A percentile compares a stretch with the other conserved stretches of the same genome.
phyloP scores from a whole-genome alignment of 2,797 vertebrate genomes.

The Pseudocheirus occidentalis region DNA sequence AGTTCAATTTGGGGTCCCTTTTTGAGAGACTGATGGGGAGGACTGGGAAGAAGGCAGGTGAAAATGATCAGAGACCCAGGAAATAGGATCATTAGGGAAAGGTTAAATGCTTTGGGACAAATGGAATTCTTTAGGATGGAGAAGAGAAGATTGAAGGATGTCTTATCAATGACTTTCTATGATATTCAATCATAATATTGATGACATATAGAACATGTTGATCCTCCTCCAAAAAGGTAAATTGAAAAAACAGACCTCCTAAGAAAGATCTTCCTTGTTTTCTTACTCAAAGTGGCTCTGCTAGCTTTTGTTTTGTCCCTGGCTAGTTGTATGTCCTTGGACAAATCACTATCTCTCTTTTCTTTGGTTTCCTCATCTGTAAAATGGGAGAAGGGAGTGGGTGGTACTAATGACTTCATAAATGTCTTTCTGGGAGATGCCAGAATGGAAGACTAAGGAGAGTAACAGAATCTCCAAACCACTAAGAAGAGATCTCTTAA shows the following conservation, averaged over 20 bases:
- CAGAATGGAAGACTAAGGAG: not conserved
- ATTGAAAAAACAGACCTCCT: not conserved
- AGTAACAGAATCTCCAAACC: not conserved
- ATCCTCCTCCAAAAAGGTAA: conserved; percentile 11
- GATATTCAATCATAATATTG: not conserved
- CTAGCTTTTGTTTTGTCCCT: not conserved
- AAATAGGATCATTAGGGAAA: conserved; percentile 31
- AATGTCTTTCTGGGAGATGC: not conserved
- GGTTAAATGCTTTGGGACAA: conserved; percentile 21
- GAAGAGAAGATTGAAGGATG: not conserved
- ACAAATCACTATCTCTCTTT: not conserved
- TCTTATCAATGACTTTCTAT: not conserved
- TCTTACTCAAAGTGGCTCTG: not conserved
- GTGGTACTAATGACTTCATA: not conserved
- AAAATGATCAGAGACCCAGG: not conserved
- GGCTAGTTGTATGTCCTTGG: not conserved
- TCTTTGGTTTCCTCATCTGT: not conserved
- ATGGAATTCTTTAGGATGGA: not conserved
- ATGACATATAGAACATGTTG: not conserved
- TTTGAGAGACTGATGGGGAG: not conserved
- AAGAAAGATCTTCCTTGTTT: not conserved
- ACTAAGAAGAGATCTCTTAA: not conserved
- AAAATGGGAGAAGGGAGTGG: not conserved
- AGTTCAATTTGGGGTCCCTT: not conserved
- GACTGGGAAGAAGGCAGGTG: not conserved